Percentiles rank a stretch among this genome's conserved stretches.
Conservation (phyloP, 1,140 invertebrate species). For the Euschistus heros region DNA sequence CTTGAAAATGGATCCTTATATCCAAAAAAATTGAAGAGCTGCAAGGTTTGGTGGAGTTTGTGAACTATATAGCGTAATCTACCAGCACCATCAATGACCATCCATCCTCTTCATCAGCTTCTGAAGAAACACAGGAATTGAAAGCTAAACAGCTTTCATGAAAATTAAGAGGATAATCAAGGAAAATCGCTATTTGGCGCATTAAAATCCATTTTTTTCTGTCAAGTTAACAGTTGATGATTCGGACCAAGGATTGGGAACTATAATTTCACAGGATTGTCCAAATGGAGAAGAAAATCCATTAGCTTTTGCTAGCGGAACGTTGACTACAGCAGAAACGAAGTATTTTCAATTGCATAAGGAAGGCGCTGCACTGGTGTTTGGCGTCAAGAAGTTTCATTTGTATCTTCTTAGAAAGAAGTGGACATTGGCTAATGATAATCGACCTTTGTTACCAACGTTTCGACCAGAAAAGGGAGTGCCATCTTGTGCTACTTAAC, state of each 20-base stretch:
- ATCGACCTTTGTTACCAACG: background rate
- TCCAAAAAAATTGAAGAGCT: background rate
- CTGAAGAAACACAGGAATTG: background rate
- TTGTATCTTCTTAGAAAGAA: slow-evolving; percentile 16
- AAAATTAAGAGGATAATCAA: background rate
- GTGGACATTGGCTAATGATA: background rate
- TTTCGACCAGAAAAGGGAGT: slow-evolving; percentile 9
- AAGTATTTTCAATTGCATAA: slow-evolving; percentile 20
- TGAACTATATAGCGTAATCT: background rate
- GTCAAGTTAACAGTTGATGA: background rate
- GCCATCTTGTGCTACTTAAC: slow-evolving; percentile 2
- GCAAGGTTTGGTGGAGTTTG: background rate
- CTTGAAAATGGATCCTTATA: background rate
- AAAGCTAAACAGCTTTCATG: background rate
- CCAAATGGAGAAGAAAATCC: background rate
- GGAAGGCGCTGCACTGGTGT: background rate
- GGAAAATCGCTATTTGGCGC: background rate
- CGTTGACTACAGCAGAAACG: background rate
- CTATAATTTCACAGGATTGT: background rate
- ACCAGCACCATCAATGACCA: background rate
- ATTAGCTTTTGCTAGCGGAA: background rate
- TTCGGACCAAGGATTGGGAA: background rate
- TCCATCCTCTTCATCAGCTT: background rate
- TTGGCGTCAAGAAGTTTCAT: background rate
- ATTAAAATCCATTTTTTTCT: background rate